Base-by-base conservation (phyloP, 2,113 vertebrate genomes). In the Mormyrus iriodes region DNA sequence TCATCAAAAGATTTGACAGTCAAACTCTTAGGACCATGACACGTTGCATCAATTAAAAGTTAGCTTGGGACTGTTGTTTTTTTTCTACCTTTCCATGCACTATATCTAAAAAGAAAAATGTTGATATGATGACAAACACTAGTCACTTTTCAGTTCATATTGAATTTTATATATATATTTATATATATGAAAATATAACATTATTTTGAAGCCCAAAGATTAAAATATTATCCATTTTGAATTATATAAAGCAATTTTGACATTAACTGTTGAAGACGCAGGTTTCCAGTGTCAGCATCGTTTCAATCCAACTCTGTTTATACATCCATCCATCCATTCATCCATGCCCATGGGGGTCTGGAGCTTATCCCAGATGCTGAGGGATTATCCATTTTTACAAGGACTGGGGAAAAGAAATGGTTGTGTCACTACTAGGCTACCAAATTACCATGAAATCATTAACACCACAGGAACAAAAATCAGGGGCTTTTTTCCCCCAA, bases 1-100 rank as follows among this genome's bases (percentile, higher is more conserved):
- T 94, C 94, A 94, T 95, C 95, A 95, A 92, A 89, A 92, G 91
- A 91, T 94, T 91, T 90, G 91, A 93, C 90, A 92, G 92, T 92
- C 91, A 91, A 88, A 94, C 91, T 93, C 94, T 94, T 93, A 90
- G 91, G 93, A 94, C 90, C 92, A 92, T 92, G 93, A 94, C 91
- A 58, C 88, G 89, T 89, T 89, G 86, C 93, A 93, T 95, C 92
- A 94, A 94, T 93, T 94, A 90, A 93, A 92, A 93, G 86, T 91
- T 91, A 94, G 91, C 51, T 65, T 76, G n/a, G 48, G 79, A 79
- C 44, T 27, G 65, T 35, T 42, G 73, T 4, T 79, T 84, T 46
- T 46, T 48, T 5, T 73, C 42, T 88, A 17, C 65, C 79, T 76
- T 65, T 17, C 24, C 17, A 24, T 79, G 24, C 17, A 24, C 69